These are phyloP conservation scores for Brachystomella parvula DNA, from an alignment of 1,140 invertebrate species.

Conservation along the genomic window DNA sequence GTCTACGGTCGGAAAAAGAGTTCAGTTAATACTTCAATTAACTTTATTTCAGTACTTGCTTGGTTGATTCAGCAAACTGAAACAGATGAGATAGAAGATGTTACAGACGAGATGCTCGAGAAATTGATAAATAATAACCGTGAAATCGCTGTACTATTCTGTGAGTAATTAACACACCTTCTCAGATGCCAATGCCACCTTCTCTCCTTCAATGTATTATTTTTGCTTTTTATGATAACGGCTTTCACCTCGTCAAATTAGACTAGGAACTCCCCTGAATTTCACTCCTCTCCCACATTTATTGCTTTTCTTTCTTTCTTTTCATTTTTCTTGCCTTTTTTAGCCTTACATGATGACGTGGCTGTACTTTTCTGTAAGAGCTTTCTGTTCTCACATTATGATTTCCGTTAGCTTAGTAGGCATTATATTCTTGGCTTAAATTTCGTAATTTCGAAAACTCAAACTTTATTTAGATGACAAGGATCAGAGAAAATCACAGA, in stretches of 20 bases:
- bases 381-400: neutral
- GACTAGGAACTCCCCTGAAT: too few species aligned
- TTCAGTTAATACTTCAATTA: slow-evolving; percentile 52
- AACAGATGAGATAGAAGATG: slow-evolving; percentile 85
- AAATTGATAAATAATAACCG: slow-evolving; percentile 80
- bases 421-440: neutral
- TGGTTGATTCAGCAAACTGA: slow-evolving; percentile 80
- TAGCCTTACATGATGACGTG: slow-evolving; percentile 42
- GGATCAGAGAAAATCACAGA: slow-evolving; percentile 81
- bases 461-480: slow-evolving; percentile 64
- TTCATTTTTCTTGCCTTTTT: neutral
- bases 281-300: neutral
- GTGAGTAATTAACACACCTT: slow-evolving; percentile 13
- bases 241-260: neutral
- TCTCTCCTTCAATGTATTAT: too few species aligned
- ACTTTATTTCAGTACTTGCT: slow-evolving; percentile 51
- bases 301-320: neutral
- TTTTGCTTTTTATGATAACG: slow-evolving; percentile 4
- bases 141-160: slow-evolving; percentile 54
- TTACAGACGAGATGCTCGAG: slow-evolving; percentile 89
- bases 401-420: neutral
- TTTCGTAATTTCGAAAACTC: neutral
- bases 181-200: too few species aligned
- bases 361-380: slow-evolving; percentile 48
- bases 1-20: neutral